Evolutionary conservation across 1,140 invertebrate genomes (phyloP).

Genomic region (Drosophila orena): DNA sequence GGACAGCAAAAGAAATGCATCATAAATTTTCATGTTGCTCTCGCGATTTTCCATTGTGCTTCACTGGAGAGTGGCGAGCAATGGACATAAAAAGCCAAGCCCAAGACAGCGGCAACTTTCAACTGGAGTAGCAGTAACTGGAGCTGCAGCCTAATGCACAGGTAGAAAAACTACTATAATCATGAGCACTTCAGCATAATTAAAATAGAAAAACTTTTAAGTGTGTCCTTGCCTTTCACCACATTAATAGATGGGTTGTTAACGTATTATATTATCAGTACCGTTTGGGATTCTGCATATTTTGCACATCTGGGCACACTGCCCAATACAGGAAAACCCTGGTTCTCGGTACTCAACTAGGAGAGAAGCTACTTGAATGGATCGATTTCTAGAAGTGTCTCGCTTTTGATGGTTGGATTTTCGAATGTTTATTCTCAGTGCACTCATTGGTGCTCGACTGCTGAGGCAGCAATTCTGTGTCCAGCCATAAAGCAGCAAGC

Average conservation of each 20-base stretch:
- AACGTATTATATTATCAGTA: not conserved
- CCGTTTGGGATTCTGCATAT: not conserved
- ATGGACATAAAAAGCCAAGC: conserved; percentile 66
- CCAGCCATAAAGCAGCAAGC: conserved; percentile 72
- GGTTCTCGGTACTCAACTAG: not conserved
- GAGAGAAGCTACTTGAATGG: no score
- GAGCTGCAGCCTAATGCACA: conserved; percentile 20
- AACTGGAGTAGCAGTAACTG: conserved; percentile 50
- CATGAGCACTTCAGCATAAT: not conserved
- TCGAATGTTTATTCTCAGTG: conserved; percentile 8
- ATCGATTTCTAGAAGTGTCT: not conserved
- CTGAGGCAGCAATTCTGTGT: conserved; percentile 71
- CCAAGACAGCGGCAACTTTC: conserved; percentile 65
- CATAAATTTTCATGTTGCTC: conserved; percentile 81
- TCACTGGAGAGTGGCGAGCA: conserved; percentile 22
- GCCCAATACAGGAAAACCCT: not conserved
- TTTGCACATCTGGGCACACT: not conserved
- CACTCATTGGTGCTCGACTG: conserved; percentile 24
- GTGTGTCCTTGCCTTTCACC: not conserved
- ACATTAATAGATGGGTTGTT: no score
- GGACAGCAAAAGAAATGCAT: conserved; percentile 61
- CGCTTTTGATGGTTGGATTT: not conserved
- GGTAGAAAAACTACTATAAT: conserved; percentile 3
- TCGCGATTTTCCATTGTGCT: conserved; percentile 79
- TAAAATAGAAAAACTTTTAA: not conserved